These are phyloP conservation scores for Petromus typicus DNA, from an alignment of 2,113 vertebrate genomes.

Conservation along the genomic window DNA sequence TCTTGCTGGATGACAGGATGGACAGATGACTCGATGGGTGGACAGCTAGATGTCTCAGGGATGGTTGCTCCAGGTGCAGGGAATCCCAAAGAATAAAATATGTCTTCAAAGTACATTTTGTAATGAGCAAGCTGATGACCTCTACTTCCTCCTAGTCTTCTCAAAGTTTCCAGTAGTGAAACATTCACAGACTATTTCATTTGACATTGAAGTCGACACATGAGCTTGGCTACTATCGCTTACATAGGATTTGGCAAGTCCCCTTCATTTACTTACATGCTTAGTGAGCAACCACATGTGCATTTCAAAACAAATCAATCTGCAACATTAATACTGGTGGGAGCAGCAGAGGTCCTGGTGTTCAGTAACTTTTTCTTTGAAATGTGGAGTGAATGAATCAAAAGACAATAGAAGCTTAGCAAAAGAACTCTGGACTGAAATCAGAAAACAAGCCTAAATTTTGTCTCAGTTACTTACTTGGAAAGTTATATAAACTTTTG, in stretches of 20 bases:
- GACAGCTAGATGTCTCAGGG: neutral
- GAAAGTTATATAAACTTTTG: neutral
- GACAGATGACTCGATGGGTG: neutral
- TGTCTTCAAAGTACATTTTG: neutral
- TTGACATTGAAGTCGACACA: neutral
- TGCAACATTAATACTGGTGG: neutral
- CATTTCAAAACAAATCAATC: neutral
- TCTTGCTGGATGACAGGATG: neutral
- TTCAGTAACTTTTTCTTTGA: neutral
- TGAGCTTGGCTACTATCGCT: slow-evolving; percentile 40
- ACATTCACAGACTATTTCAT: neutral
- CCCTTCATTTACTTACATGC: neutral
- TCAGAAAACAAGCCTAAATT: neutral
- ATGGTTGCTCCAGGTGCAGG: neutral
- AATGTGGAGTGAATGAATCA: neutral
- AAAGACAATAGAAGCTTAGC: neutral
- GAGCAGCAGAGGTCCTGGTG: neutral
- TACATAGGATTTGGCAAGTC: neutral
- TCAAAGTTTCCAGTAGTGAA: neutral
- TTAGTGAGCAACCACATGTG: neutral
- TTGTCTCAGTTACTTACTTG: neutral
- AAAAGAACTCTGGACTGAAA: neutral
- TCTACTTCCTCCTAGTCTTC: neutral
- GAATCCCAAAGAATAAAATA: slow-evolving; percentile 17
- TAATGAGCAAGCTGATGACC: neutral